Evolutionary conservation across 2,113 vertebrate species (phyloP), one percentile per base, ranked within the genome.

Genomic region (Fulmarus glacialis): DNA sequence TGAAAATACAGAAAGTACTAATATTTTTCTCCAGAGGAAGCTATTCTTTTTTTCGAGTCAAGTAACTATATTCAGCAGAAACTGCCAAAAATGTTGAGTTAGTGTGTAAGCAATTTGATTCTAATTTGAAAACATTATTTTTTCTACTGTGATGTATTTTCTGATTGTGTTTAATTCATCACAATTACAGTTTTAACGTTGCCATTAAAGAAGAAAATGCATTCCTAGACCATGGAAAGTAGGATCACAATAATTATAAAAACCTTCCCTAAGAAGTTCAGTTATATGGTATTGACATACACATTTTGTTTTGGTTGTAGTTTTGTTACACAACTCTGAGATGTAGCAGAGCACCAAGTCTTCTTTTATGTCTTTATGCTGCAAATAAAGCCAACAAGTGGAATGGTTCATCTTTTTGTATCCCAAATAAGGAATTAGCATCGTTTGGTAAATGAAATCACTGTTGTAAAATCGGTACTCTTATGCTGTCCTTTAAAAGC

Each of bases 231-330:
- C 27, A 50, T 15, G 14, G 13, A 38, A 75, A 53, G 5, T 40
- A 38, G 1, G 22, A 62, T 58, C 32, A 59, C 6, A 47, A 21
- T 26, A 56, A 70, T 38, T 11, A 64, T 32, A 17, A 62, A 77
- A 63, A 21, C 1, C 3, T 84, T 80, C 29, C 26, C 18, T 45
- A 22, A 53, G 47, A 85, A 53, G 2, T 62, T 64, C 22, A 71
- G 15, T 10, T 34, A 12, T 40, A 32, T 2, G 0, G 2, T 40
- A 34, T 1, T 5, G 19, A 48, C 1, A 0, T 26, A 23, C 6
- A 58, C 1, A 8, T 55, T 45, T 87, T 52, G 9, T 4, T 77
- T 63, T 64, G 2, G 3, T 26, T 56, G 16, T 20, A 22, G 8
- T 48, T 73, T 38, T 56, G 15, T 34, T 47, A 19, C 15, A 71